phyloP scores from a whole-genome alignment of 2,113 vertebrate species.

The Notechis scutatus region DNA sequence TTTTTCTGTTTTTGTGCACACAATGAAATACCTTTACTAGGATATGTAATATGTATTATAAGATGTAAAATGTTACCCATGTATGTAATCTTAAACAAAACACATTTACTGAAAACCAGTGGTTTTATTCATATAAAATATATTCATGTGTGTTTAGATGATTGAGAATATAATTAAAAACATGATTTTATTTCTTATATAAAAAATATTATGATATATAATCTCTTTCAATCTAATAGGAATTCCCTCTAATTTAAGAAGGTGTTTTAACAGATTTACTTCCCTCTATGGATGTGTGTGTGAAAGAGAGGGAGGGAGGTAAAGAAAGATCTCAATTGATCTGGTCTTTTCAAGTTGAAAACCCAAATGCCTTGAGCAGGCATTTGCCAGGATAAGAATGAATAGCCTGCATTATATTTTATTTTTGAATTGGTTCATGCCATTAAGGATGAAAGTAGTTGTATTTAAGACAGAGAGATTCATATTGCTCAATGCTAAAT shows the following conservation, averaged over 20 bases:
- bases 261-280: not conserved
- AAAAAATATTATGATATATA: not conserved
- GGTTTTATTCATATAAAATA: not conserved
- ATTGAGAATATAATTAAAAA: not conserved
- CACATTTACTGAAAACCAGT: not conserved
- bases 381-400: not conserved
- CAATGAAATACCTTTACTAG: not conserved
- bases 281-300: not conserved
- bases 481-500: constrained; percentile 9
- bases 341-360: not conserved
- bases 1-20: not conserved
- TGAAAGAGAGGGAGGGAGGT: not conserved
- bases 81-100: not conserved
- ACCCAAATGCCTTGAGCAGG: not conserved
- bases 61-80: not conserved
- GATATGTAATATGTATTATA: not conserved
- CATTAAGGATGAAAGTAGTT: not conserved
- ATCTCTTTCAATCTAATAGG: not conserved
- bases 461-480: constrained; percentile 9
- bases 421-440: not conserved
- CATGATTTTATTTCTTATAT: not conserved
- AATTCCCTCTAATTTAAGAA: not conserved
- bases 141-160: not conserved
- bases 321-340: not conserved
- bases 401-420: not conserved